Evolutionary conservation across 1,140 invertebrate species (phyloP).

Genomic region (Temnothorax nylanderi): DNA sequence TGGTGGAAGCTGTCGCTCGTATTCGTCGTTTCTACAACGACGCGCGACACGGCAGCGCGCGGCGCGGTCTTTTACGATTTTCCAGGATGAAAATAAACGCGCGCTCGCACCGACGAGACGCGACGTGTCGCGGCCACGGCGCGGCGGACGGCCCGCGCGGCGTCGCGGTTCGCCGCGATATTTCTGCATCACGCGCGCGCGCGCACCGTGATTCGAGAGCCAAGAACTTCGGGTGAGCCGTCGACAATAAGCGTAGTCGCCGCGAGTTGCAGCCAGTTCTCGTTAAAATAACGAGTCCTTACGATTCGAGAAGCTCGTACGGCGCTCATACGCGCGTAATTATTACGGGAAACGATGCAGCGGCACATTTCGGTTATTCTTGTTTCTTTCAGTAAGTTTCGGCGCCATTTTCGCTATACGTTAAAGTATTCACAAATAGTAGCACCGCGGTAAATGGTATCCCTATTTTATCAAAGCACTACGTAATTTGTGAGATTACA

Average conservation of each 20-base stretch:
- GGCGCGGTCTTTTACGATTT: slow-evolving; percentile 76
- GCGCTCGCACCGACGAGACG: slow-evolving; percentile 61
- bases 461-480: not conserved
- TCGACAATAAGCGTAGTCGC: slow-evolving; percentile 68
- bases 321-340: slow-evolving; percentile 48
- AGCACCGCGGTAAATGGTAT: not conserved
- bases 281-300: slow-evolving; percentile 78
- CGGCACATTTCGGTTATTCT: slow-evolving; percentile 57
- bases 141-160: slow-evolving; percentile 50
- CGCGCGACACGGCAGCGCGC: not conserved
- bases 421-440: slow-evolving; percentile 3
- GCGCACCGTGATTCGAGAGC: slow-evolving; percentile 55
- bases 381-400: slow-evolving; percentile 25
- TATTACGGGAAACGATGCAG: slow-evolving; percentile 32
- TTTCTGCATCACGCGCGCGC: slow-evolving; percentile 69
- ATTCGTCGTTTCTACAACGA: slow-evolving; percentile 10
- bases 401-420: not conserved
- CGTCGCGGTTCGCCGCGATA: slow-evolving; percentile 67
- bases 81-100: slow-evolving; percentile 80
- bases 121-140: slow-evolving; percentile 61
- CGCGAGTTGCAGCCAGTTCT: slow-evolving; percentile 68
- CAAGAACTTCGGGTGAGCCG: slow-evolving; percentile 60
- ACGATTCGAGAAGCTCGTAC: slow-evolving; percentile 71
- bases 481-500: not conserved
- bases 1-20: slow-evolving; percentile 12